Percentiles rank a stretch among this genome's conserved stretches.
phyloP scores from a whole-genome alignment of 2,113 vertebrate genomes.

The Trinectes maculatus region DNA sequence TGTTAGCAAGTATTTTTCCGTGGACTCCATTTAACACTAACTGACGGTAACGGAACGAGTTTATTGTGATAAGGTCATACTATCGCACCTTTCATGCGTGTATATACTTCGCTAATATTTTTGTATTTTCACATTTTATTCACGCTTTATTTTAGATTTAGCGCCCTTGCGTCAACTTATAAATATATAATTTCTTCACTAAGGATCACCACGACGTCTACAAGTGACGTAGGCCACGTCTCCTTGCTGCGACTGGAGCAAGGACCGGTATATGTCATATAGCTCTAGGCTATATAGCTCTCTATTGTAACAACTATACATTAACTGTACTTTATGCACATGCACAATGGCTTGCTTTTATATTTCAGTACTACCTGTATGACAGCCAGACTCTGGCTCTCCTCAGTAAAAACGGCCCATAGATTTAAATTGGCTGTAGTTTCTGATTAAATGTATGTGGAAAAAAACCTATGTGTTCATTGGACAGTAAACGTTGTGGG shows the following conservation, averaged over 20 bases:
- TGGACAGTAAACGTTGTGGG: too few relatives aligned
- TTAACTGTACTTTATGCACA: too few relatives aligned
- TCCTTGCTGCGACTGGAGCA: conserved; percentile 29
- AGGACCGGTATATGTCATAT: too few relatives aligned
- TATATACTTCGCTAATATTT: conserved; percentile 60
- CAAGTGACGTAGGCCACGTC: conserved; percentile 53
- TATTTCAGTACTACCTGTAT: too few relatives aligned
- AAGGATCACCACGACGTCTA: conserved; percentile 68
- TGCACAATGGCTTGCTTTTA: too few relatives aligned
- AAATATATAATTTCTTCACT: conserved; percentile 79
- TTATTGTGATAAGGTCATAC: conserved; percentile 53
- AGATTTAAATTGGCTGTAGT: too few relatives aligned
- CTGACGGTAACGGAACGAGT: conserved; percentile 42
- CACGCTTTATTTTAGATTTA: conserved; percentile 82
- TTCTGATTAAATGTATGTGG: too few relatives aligned
- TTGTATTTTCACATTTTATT: conserved; percentile 80
- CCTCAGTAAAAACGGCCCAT: too few relatives aligned
- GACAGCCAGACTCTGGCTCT: too few relatives aligned
- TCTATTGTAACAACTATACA: too few relatives aligned
- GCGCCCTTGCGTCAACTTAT: conserved; percentile 80
- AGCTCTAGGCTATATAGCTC: too few relatives aligned
- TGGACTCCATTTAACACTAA: conserved; percentile 30
- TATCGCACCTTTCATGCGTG: conserved; percentile 72
- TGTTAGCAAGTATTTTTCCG: conserved; percentile 50
- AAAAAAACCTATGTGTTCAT: too few relatives aligned